Conservation (phyloP, 1,140 invertebrate genomes). For the Magallana angulata region DNA sequence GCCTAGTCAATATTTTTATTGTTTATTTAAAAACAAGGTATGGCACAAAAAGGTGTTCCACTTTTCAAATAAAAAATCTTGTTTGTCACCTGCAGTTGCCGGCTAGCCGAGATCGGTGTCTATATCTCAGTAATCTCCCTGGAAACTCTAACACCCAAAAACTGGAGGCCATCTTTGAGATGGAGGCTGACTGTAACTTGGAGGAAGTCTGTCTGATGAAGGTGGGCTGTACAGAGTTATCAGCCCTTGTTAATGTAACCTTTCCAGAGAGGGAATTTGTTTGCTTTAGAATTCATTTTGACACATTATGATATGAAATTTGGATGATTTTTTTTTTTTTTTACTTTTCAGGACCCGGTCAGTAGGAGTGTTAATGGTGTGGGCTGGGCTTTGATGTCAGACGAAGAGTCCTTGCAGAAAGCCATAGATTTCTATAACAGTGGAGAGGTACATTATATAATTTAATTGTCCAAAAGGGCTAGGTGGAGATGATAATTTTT, state of each 20-base stretch:
- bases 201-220: conserved; percentile 74
- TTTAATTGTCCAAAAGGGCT: no score
- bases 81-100: conserved; percentile 51
- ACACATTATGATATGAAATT: no score
- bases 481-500: no score
- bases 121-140: conserved; percentile 72
- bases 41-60: neutral
- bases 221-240: conserved; percentile 55
- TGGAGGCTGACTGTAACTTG: conserved; percentile 73
- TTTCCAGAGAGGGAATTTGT: no score
- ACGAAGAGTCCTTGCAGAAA: conserved; percentile 68
- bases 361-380: conserved; percentile 68
- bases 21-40: neutral
- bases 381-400: conserved; percentile 68
- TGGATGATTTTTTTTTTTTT: no score
- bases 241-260: neutral
- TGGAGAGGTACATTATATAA: conserved; percentile 63
- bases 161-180: conserved; percentile 71
- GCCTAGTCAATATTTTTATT: neutral
- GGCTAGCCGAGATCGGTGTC: conserved; percentile 56
- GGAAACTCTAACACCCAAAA: conserved; percentile 69
- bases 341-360: conserved; percentile 66
- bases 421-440: conserved; percentile 67
- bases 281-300: no score
- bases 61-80: neutral